These are phyloP conservation scores for Peromyscus nudipes DNA, from an alignment of 2,797 vertebrate genomes.

Conservation along the genomic window DNA sequence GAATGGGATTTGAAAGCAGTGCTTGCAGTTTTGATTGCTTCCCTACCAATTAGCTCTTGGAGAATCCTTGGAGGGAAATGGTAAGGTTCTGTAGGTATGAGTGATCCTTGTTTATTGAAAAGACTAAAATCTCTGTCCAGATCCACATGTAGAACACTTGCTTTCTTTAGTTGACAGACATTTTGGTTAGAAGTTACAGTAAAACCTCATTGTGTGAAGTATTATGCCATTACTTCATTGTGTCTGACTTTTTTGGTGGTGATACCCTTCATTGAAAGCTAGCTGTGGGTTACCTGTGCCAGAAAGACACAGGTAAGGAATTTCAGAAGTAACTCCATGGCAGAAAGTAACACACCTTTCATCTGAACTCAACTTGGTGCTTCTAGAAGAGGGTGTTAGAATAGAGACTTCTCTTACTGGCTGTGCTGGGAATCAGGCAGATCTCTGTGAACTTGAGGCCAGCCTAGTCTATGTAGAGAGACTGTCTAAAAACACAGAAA, in stretches of 20 bases:
- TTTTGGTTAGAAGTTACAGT: slow-evolving; percentile 46
- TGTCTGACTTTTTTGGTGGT: background rate
- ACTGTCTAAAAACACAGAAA: background rate
- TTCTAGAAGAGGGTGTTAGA: slow-evolving; percentile 34
- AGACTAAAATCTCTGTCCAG: background rate
- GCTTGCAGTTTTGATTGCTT: slow-evolving; percentile 53
- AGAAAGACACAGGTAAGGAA: slow-evolving; percentile 26
- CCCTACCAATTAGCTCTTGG: slow-evolving; percentile 42
- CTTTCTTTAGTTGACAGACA: slow-evolving; percentile 47
- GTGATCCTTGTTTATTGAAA: slow-evolving; percentile 36
- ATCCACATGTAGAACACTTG: slow-evolving; percentile 26
- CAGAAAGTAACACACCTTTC: slow-evolving; percentile 51
- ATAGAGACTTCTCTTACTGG: background rate
- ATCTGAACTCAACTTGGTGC: background rate
- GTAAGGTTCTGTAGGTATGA: background rate
- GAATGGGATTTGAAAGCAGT: slow-evolving; percentile 28
- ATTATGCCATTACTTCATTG: background rate
- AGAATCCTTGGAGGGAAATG: background rate
- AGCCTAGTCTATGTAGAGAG: background rate
- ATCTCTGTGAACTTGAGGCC: background rate
- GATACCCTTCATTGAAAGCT: slow-evolving; percentile 48
- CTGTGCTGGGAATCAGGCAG: background rate
- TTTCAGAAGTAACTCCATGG: slow-evolving; percentile 40
- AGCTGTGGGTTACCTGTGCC: slow-evolving; percentile 51
- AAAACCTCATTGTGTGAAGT: background rate